Evolutionary conservation across 2,113 vertebrate species (phyloP).

Genomic region (Indri indri): DNA sequence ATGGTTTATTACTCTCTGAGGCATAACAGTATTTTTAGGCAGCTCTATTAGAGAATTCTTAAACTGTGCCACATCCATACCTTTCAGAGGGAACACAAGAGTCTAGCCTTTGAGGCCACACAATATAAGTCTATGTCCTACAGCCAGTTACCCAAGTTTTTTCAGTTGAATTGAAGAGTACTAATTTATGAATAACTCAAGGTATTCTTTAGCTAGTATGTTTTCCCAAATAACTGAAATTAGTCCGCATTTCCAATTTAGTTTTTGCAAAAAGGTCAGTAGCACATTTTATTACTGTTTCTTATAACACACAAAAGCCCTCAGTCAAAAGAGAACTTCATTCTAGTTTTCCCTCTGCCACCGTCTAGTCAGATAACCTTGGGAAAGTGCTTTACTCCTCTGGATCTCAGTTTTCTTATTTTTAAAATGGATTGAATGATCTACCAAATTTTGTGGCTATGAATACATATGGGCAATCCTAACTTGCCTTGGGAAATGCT

Average conservation of each 20-base stretch:
- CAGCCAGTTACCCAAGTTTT: neutral
- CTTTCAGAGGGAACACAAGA: conserved; percentile 24
- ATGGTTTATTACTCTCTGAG: neutral
- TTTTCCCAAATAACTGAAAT: conserved; percentile 27
- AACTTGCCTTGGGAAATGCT: conserved; percentile 42
- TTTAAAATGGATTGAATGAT: conserved; percentile 23
- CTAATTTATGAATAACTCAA: conserved; percentile 14
- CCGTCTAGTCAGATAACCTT: neutral
- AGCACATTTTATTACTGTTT: neutral
- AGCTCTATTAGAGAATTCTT: neutral
- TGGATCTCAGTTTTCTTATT: neutral
- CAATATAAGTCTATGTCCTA: neutral
- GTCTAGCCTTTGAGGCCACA: neutral
- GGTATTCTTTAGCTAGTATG: neutral
- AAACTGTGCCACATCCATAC: neutral
- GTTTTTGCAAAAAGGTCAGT: neutral
- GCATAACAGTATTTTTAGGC: neutral
- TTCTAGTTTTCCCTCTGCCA: conserved; percentile 26
- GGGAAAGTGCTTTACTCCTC: neutral
- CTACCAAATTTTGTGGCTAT: neutral
- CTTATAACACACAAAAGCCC: conserved; percentile 1
- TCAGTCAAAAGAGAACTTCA: neutral
- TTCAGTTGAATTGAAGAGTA: conserved; percentile 4
- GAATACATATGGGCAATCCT: neutral
- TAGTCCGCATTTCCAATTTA: conserved; percentile 12